Conservation (phyloP, 2,888 invertebrate genomes). For the Osmoderma eremita region DNA sequence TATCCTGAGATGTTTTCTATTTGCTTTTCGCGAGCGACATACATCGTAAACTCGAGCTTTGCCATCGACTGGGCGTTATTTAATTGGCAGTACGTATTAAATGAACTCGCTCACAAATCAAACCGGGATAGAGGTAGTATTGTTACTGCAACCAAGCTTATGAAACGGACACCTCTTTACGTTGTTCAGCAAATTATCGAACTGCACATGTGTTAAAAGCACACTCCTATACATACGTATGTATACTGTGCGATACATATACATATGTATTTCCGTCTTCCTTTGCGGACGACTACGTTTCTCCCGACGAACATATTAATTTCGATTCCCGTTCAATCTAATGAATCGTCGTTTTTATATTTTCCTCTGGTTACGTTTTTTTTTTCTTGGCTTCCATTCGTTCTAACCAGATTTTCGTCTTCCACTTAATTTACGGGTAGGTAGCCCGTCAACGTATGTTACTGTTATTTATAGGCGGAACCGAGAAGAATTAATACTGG, state of each 20-base stretch:
- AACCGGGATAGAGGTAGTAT: constrained; percentile 12
- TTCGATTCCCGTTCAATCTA: constrained; percentile 28
- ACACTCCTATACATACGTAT: background rate
- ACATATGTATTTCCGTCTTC: too few relatives aligned
- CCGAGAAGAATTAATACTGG: constrained; percentile 28
- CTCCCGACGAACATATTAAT: constrained; percentile 23
- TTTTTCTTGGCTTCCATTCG: constrained; percentile 1
- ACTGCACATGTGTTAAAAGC: constrained; percentile 14
- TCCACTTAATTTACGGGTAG: constrained; percentile 32
- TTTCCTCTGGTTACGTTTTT: constrained; percentile 14
- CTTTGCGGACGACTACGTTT: too few relatives aligned
- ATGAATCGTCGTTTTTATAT: constrained; percentile 29
- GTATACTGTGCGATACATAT: constrained; percentile 16
- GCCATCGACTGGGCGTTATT: constrained; percentile 55
- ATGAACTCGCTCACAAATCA: constrained; percentile 42
- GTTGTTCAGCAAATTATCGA: constrained; percentile 29
- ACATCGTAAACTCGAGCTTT: constrained; percentile 32
- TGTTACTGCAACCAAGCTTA: constrained; percentile 21
- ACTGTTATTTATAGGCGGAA: constrained; percentile 35
- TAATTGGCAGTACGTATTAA: constrained; percentile 56
- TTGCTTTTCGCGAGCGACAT: constrained; percentile 10
- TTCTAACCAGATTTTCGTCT: constrained; percentile 36
- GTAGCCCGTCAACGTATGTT: constrained; percentile 36
- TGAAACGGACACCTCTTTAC: constrained; percentile 11
- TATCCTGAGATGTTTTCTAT: constrained; percentile 10